A percentile compares a stretch with the other conserved stretches of the same genome.
These are phyloP conservation scores for Benitochromis conjunctus DNA, from an alignment of 2,113 vertebrate genomes.

Conservation along the genomic window DNA sequence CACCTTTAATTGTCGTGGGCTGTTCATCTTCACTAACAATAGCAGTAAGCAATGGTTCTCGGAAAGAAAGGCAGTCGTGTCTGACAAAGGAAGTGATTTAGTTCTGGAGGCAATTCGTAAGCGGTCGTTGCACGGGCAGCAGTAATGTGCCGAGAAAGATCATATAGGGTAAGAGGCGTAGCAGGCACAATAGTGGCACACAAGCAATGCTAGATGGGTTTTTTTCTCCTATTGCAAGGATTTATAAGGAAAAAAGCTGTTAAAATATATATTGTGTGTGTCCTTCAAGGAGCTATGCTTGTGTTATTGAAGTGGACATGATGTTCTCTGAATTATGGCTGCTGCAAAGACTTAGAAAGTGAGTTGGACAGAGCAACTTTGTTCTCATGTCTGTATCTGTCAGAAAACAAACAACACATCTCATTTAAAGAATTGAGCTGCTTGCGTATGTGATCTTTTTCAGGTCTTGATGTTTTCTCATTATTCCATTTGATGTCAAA, in stretches of 20 bases:
- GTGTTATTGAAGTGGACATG: conserved; percentile 33
- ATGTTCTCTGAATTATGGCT: conserved; percentile 27
- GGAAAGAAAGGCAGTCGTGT: conserved; percentile 63
- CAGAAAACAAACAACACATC: conserved; percentile 35
- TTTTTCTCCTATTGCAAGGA: conserved; percentile 12
- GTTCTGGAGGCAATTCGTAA: conserved; percentile 52
- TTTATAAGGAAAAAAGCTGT: conserved; percentile 21
- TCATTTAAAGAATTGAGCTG: conserved; percentile 25
- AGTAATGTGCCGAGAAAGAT: conserved; percentile 56
- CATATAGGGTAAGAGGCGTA: conserved; percentile 39
- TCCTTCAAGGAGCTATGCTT: conserved; percentile 25
- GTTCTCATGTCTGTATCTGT: neutral
- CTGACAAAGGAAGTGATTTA: conserved; percentile 74
- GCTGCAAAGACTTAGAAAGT: neutral
- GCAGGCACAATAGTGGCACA: conserved; percentile 33
- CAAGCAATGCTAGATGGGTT: neutral
- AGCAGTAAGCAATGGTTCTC: conserved; percentile 65
- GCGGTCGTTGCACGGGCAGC: conserved; percentile 40
- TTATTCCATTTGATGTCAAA: conserved; percentile 56
- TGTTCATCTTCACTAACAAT: conserved; percentile 78
- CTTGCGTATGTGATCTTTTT: conserved; percentile 16
- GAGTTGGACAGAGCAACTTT: conserved; percentile 24
- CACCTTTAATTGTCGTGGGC: conserved; percentile 75
- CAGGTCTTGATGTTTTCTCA: conserved; percentile 33
- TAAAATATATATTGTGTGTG: conserved; percentile 22